Percentiles rank a stretch among this genome's conserved stretches.
Conservation (phyloP, 2,888 invertebrate genomes). For the Stenotaenia linearis region DNA sequence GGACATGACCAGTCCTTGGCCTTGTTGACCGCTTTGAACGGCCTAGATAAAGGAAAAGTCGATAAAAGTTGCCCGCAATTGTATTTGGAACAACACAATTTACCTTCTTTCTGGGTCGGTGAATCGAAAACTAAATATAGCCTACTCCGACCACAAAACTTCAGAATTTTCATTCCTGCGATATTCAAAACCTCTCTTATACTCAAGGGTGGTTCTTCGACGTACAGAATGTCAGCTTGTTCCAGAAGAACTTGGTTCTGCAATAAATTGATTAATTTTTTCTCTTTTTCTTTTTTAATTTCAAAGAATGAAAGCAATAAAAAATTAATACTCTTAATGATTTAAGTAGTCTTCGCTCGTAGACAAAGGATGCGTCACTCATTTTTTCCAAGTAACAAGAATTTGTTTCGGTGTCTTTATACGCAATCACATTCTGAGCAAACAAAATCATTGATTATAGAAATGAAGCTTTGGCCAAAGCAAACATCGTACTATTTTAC, state of each 20-base stretch:
- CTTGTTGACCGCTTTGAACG: not conserved
- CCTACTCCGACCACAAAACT: not conserved
- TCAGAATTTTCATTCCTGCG: not conserved
- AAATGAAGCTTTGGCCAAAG: not conserved
- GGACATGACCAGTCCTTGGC: not conserved
- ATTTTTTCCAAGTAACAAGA: constrained; percentile 29
- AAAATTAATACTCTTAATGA: not conserved
- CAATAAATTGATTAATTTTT: not conserved
- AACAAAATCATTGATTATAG: not conserved
- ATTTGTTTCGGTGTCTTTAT: not conserved
- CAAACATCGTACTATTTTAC: constrained; percentile 6
- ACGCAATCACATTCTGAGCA: constrained; percentile 17
- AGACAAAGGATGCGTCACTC: constrained; percentile 7
- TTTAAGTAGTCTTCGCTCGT: constrained; percentile 17
- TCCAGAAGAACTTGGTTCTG: constrained; percentile 30
- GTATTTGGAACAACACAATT: not conserved
- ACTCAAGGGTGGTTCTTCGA: not conserved
- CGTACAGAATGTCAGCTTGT: not conserved
- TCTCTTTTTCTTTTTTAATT: not conserved
- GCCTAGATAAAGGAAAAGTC: not conserved
- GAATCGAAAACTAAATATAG: not conserved
- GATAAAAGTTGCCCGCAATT: not conserved
- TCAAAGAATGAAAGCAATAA: not conserved
- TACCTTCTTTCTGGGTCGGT: not conserved
- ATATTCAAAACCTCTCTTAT: not conserved